Conservation (phyloP, 64 coral and sea anemone genomes). For the Astreopora myriophthalma region DNA sequence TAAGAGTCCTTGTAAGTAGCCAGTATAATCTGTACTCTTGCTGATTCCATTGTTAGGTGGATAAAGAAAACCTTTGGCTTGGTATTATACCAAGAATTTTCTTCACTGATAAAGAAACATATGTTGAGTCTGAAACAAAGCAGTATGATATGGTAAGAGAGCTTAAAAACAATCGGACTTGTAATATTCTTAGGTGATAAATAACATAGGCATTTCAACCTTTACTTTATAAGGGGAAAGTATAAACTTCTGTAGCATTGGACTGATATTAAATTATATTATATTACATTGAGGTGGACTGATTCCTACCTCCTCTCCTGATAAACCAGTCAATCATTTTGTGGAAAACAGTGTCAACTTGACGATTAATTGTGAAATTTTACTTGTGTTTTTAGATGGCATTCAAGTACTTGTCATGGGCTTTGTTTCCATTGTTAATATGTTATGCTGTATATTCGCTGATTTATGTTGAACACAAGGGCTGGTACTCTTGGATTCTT, state of each 20-base stretch:
- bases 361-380: neutral
- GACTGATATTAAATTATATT: too few species aligned
- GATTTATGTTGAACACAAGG: constrained; percentile 92
- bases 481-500: constrained; percentile 98
- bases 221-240: too few species aligned
- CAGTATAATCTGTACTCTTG: neutral
- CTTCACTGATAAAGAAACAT: constrained; percentile 89
- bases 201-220: too few species aligned
- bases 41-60: constrained; percentile 64
- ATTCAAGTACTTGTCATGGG: constrained; percentile 98
- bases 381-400: constrained; percentile 68
- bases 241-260: too few species aligned
- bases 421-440: constrained; percentile 81
- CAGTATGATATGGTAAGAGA: constrained; percentile 82
- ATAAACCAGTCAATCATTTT: too few species aligned
- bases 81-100: constrained; percentile 88
- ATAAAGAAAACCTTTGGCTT: constrained; percentile 77
- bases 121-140: constrained; percentile 86
- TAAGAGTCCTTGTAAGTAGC: neutral
- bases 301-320: too few species aligned
- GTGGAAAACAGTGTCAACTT: too few species aligned
- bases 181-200: too few species aligned
- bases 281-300: too few species aligned
- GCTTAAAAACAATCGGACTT: too few species aligned
- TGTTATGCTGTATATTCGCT: constrained; percentile 93